Evolutionary conservation across 2,797 vertebrate species (phyloP).

Genomic region (Alauda arvensis): DNA sequence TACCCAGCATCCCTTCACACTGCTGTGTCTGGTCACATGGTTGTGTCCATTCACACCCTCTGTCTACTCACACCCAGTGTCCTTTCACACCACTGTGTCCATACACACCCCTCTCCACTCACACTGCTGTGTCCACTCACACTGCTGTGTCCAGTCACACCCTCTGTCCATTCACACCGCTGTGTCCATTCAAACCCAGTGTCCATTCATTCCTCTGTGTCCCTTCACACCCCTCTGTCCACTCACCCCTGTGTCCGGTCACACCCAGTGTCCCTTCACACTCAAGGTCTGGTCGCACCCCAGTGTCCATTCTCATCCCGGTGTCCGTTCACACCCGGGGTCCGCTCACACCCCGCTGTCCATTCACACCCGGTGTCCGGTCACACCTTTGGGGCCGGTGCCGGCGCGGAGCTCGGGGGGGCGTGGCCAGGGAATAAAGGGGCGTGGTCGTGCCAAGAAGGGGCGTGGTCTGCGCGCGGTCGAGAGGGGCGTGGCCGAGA

Average conservation of each 20-base stretch:
- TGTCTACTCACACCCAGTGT: neutral
- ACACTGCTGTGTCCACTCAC: too few species aligned
- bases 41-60: neutral
- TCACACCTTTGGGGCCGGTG: fast-evolving
- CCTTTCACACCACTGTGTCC: neutral
- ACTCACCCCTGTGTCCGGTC: neutral
- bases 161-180: neutral
- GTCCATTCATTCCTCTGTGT: too few species aligned
- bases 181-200: neutral
- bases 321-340: neutral
- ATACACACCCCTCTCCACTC: neutral
- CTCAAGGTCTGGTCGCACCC: neutral
- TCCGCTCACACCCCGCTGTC: neutral
- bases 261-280: neutral
- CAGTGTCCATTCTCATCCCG: too few species aligned
- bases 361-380: neutral
- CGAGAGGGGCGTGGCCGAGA: neutral
- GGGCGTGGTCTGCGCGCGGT: neutral
- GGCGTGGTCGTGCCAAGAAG: fast-evolving
- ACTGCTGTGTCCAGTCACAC: neutral
- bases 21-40: too few species aligned
- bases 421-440: fast-evolving
- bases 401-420: neutral
- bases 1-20: too few species aligned
- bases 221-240: too few species aligned